Base-by-base conservation (phyloP, 2,888 invertebrate species). In the Norana najaformis region DNA sequence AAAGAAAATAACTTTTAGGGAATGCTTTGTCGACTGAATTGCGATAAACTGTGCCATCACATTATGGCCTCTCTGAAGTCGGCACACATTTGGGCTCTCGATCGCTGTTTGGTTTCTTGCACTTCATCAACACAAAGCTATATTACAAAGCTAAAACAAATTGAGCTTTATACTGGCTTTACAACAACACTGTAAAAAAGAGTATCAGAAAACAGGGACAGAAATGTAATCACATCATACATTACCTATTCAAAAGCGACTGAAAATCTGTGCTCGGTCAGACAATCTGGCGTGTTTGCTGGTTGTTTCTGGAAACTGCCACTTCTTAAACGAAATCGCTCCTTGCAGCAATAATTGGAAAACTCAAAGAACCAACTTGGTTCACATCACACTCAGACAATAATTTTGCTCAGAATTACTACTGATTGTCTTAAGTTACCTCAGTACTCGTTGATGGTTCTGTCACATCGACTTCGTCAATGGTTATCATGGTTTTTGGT, bases 401-500 rank as follows among this genome's bases (percentile, higher is more conserved):
- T 69, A 69, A 69, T 69, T 69, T 69, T 69, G 69, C 69, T 69
- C 69, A 11, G 69, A 69, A 30, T 69, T 69, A n/a, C 8, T n/a
- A 30, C 11, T n/a, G 30, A 69, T 69, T n/a, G n/a, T 69, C 69
- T 69, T 69, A n/a, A 69, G 69, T 69, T 69, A n/a, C 13, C n/a
- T 69, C 30, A n/a, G 0, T 69, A 69, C 69, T n/a, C 8, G 11
- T 30, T n/a, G 69, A n/a, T 69, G 85, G 37, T 37, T 85, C 85
- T 36, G 85, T 85, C 36, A 85, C 85, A 16, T 85, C 85, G 1
- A 85, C 85, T 37, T 85, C 85, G 23, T 85, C 85, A 35, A 85
- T 85, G 36, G 85, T 85, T 85, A 85, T 37, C 85, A 85, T 85
- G 36, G 37, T 85, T 23, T 85, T 85, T 85, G 85, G 36, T 23